phyloP scores from a whole-genome alignment of 2,797 vertebrate species.

The Syngnathus acus region DNA sequence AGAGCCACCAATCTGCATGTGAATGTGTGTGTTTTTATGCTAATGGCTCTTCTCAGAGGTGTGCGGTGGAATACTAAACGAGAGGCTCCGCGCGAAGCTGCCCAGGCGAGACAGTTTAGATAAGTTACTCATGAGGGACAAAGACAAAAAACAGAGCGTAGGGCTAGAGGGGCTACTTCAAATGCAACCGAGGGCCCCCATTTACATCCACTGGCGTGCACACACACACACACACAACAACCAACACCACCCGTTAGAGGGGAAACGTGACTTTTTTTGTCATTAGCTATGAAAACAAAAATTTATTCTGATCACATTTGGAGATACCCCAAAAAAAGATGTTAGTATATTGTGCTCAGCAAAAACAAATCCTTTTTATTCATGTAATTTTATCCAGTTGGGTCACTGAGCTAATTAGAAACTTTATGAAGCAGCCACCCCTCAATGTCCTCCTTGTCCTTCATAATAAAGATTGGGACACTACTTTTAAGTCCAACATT shows the following conservation, averaged over 20 bases:
- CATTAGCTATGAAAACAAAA: slow-evolving; percentile 47
- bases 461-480: too few species aligned
- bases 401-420: not conserved
- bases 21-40: slow-evolving; percentile 70
- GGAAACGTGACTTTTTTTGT: slow-evolving; percentile 2
- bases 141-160: slow-evolving; percentile 58
- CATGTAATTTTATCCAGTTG: not conserved
- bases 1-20: slow-evolving; percentile 70
- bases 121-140: slow-evolving; percentile 68
- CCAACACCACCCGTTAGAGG: not conserved
- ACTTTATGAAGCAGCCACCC: not conserved
- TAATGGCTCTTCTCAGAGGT: slow-evolving; percentile 68
- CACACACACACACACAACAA: not conserved
- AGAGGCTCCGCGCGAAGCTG: slow-evolving; percentile 37
- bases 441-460: too few species aligned
- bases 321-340: not conserved
- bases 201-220: slow-evolving; percentile 19
- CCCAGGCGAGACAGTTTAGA: slow-evolving; percentile 63
- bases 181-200: slow-evolving; percentile 50
- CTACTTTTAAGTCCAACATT: too few species aligned
- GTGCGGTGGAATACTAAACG: slow-evolving; percentile 67
- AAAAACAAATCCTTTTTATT: not conserved
- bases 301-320: slow-evolving; percentile 1
- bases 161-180: slow-evolving; percentile 50
- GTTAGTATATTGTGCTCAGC: not conserved